Base-by-base conservation (phyloP, 2,888 invertebrate species). In the Phania funesta region DNA sequence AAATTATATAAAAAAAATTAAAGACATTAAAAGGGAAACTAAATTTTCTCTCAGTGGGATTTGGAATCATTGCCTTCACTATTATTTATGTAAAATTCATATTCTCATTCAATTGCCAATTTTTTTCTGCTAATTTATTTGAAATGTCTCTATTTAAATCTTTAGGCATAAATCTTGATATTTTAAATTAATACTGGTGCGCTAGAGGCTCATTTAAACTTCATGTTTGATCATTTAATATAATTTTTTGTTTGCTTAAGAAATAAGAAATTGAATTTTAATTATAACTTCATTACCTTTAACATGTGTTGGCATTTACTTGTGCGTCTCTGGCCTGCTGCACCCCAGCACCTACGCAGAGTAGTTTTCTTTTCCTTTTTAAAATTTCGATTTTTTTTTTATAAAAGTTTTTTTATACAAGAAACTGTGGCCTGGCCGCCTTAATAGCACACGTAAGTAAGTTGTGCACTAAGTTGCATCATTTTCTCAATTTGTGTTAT, bases 261-360 rank as follows among this genome's bases (percentile, higher is more conserved):
- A 76, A 60, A 71, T 82, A 75, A 82, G 75, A 82, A 82, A 82
- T 82, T 78, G 82, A 82, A 82, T 82, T 82, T 82, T 82, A 82
- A 82, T 82, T 82, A 78, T 82, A 82, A 78, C 82, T 82, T 82
- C 82, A 82, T 82, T 82, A 78, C 78, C 78, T 78, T 65, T 75
- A 78, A 74, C 74, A 82, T 78, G 74, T 82, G 70, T 65, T 62
- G 65, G 77, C 81, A 67, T 70, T 80, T 70, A 64, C 70, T 80
- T 68, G 48, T 38, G 60, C 16, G 29, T 65, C 56, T 60, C 46
- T 29, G 48, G 38, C n/a, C 52, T 71, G 58, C 44, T 38, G 58
- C 62, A 73, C 77, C 68, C 35, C 29, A 38, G 82, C 82, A 75
- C 82, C 82, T 82, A 82, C 82, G 82, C 82, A 65, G 24, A 24